A percentile compares a stretch with the other conserved stretches of the same genome.
phyloP scores from a whole-genome alignment of 2,113 vertebrate species.

The Edolisoma coerulescens region DNA sequence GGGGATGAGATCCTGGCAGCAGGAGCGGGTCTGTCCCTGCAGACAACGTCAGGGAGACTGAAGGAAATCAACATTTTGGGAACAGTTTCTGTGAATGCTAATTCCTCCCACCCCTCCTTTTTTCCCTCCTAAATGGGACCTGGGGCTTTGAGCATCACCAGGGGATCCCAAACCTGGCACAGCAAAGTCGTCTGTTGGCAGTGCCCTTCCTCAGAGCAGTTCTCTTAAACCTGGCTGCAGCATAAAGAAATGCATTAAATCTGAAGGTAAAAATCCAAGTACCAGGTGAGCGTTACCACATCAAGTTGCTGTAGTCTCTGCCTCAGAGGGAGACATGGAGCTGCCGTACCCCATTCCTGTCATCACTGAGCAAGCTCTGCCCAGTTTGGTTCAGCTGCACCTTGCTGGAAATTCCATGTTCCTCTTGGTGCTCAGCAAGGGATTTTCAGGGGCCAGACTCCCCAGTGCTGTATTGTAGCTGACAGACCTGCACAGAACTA shows the following conservation, averaged over 20 bases:
- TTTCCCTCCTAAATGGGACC: background rate
- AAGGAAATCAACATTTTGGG: background rate
- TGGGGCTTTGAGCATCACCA: background rate
- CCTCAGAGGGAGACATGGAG: background rate
- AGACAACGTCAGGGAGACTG: background rate
- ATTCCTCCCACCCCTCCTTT: background rate
- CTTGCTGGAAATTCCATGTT: background rate
- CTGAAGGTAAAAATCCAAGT: background rate
- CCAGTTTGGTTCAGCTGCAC: background rate
- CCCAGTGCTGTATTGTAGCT: background rate
- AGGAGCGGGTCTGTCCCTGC: background rate
- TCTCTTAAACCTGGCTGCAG: background rate
- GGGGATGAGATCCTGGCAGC: background rate
- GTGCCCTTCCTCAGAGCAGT: background rate
- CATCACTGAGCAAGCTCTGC: background rate
- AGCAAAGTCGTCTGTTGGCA: background rate
- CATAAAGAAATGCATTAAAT: background rate
- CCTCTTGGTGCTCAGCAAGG: background rate
- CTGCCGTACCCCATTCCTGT: background rate
- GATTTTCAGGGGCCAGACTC: background rate
- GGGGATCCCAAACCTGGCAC: background rate
- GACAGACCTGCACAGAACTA: background rate
- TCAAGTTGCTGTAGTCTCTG: background rate
- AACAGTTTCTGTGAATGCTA: background rate
- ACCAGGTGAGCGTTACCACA: rapidly evolving